Evolutionary conservation across 1,140 invertebrate species (phyloP).

Genomic region (Eriocheir sinensis): DNA sequence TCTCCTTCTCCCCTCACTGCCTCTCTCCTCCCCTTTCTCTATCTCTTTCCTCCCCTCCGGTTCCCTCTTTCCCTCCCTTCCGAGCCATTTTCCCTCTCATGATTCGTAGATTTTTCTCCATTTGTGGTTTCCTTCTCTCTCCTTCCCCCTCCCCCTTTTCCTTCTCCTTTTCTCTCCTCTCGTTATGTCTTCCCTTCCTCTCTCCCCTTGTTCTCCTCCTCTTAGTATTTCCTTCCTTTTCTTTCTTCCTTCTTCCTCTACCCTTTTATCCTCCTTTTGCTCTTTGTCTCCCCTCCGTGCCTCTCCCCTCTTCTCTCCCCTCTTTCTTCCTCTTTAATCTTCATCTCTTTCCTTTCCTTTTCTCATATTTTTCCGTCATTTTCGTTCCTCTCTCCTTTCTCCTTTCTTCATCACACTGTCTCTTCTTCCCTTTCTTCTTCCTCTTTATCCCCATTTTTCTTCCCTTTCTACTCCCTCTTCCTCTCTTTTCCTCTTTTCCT

Average conservation of each 20-base stretch:
- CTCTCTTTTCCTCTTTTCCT: too few species aligned
- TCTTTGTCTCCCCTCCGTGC: not conserved
- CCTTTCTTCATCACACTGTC: too few species aligned
- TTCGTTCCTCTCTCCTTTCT: not conserved
- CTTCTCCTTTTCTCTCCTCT: not conserved
- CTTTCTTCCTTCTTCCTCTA: not conserved
- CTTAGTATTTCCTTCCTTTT: too few species aligned
- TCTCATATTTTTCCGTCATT: not conserved
- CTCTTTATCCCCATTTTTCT: not conserved
- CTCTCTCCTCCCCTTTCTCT: not conserved
- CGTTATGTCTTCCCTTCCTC: not conserved
- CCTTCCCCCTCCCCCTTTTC: not conserved
- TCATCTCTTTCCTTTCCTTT: not conserved
- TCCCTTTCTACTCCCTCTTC: too few species aligned
- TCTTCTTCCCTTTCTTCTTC: too few species aligned
- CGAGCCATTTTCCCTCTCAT: too few species aligned
- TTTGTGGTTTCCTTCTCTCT: too few species aligned
- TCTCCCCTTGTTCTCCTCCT: not conserved
- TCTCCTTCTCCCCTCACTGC: not conserved
- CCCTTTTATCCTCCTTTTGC: not conserved
- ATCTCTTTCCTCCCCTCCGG: not conserved
- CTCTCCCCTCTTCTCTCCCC: not conserved
- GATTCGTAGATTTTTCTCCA: too few species aligned
- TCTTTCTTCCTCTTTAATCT: not conserved
- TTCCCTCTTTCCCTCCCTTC: not conserved